Conservation (phyloP, 2,113 vertebrate species). For the Sylvia atricapilla region DNA sequence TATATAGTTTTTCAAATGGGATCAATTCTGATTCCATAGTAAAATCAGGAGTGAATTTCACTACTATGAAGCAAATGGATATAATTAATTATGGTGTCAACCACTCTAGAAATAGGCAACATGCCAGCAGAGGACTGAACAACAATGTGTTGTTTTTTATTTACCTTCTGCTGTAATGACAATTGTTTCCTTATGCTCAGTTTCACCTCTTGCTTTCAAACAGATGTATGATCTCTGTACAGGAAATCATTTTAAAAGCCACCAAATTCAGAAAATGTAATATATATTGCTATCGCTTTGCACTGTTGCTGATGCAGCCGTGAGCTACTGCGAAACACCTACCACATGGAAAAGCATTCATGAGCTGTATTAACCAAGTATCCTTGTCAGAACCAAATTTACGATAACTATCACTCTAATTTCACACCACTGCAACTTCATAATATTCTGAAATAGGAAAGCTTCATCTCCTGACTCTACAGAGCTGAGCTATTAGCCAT, state of each 20-base stretch:
- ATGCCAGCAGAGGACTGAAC: not conserved
- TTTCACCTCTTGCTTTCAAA: not conserved
- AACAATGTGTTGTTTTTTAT: not conserved
- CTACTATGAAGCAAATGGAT: slow-evolving; percentile 39
- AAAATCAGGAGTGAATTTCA: slow-evolving; percentile 46
- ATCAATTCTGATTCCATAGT: slow-evolving; percentile 16
- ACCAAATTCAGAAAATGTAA: not conserved
- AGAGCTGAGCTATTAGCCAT: slow-evolving; percentile 45
- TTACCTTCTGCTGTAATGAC: not conserved
- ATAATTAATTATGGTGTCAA: slow-evolving; percentile 68
- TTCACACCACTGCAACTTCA: slow-evolving; percentile 58
- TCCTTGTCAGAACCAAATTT: slow-evolving; percentile 8
- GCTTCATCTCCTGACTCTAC: not conserved
- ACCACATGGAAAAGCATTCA: not conserved
- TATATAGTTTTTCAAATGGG: slow-evolving; percentile 23
- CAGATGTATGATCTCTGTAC: not conserved
- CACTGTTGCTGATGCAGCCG: not conserved
- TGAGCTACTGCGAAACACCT: not conserved
- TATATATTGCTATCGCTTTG: not conserved
- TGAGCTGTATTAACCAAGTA: not conserved
- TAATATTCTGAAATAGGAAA: slow-evolving; percentile 44
- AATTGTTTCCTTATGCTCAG: not conserved
- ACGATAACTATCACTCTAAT: slow-evolving; percentile 41
- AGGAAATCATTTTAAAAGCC: slow-evolving; percentile 44
- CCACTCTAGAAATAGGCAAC: not conserved